A percentile compares a stretch with the other conserved stretches of the same genome.
Evolutionary conservation across 2,113 vertebrate species (phyloP).

Genomic region (Tylochromis polylepis): DNA sequence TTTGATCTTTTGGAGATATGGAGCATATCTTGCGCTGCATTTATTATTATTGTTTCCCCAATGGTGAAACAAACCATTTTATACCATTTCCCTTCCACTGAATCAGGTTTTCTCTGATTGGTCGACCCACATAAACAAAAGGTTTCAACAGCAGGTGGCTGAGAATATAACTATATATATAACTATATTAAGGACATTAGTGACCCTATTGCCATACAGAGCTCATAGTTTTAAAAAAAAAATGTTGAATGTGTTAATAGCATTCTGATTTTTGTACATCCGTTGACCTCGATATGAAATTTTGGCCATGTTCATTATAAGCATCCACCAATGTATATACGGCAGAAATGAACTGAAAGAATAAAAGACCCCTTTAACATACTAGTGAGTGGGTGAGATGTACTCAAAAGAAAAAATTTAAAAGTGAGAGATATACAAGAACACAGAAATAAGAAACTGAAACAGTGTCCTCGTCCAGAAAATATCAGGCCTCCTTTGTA

Average conservation of each 20-base stretch:
- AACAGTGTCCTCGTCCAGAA: slow-evolving; percentile 17
- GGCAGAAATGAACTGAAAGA: not conserved
- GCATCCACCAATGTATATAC: not conserved
- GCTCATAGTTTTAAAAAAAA: not conserved
- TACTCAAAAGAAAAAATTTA: not conserved
- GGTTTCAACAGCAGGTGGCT: not conserved
- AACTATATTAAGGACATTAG: not conserved
- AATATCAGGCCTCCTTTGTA: slow-evolving; percentile 51
- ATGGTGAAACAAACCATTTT: not conserved
- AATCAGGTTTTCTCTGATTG: not conserved
- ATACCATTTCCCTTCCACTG: not conserved
- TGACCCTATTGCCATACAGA: not conserved
- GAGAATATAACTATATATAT: not conserved
- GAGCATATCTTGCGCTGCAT: not conserved
- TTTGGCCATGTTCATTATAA: not conserved
- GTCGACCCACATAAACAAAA: not conserved
- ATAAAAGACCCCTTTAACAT: not conserved
- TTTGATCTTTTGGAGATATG: not conserved
- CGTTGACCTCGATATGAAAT: not conserved
- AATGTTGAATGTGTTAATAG: not conserved
- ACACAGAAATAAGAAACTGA: not conserved
- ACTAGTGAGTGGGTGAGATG: not conserved
- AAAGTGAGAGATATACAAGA: not conserved
- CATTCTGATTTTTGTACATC: not conserved
- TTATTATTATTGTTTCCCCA: not conserved